Evolutionary conservation across 1,140 invertebrate genomes (phyloP), one percentile per base, ranked within the genome.

Genomic region (Branchinecta lindahli): DNA sequence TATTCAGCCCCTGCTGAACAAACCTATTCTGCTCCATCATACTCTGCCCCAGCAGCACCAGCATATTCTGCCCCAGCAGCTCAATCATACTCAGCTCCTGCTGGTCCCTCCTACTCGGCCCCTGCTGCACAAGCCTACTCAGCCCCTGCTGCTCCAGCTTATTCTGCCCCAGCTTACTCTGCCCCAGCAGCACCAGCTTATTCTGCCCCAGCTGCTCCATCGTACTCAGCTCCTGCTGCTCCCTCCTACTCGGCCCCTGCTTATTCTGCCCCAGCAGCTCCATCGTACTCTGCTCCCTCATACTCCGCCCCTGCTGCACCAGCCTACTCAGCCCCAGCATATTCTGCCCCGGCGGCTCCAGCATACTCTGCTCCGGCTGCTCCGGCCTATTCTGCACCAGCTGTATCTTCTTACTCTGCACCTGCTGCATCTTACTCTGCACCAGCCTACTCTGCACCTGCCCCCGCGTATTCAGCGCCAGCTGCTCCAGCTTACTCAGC

Each of bases 281-380:
- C 18, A 15, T 3, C 20, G 15, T 70, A 66, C 20, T 71, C 67
- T 2, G 68, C 69, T 8, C 68, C 70, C 8, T 46, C 72, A 33
- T 73, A 73, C 47, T 70, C 70, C 0, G 67, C 72, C 0, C 72
- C 72, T 4, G 70, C 67, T 68, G 47, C 69, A 6, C 45, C 45
- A 15, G 8, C 15, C 2, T 70, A 33, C 18, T 7, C 68, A 44
- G 65, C 66, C 45, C 61, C 69, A n/a, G 15, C 69, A 18, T 46
- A 10, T 33, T 46, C 68, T 9, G 3, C 47, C 0, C 47, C 69
- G 9, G 45, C 69, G 5, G 70, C 70, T 70, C 69, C 69, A 3
- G 69, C 45, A 18, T 70, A 70, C 1, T 70, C 70, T 70, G 68
- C 68, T 8, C 70, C 70, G 33, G 67, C 70, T 15, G 69, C 69